Evolutionary conservation across 2,888 invertebrate species (phyloP).

Genomic region (Polymixis lichenea): DNA sequence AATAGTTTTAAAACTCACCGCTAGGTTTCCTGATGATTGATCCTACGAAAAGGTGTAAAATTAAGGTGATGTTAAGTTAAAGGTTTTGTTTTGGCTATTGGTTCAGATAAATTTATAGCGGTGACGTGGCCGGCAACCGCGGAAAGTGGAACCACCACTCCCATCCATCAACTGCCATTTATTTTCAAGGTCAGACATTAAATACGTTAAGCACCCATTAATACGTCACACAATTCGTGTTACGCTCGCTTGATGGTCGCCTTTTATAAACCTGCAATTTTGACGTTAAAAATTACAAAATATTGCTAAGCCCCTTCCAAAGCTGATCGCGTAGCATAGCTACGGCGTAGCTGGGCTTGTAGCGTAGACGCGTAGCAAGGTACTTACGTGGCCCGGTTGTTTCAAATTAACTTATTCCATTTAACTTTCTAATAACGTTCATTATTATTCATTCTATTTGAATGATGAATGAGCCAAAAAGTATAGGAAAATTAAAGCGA

Average conservation of each 20-base stretch:
- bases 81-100: neutral
- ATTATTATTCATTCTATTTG: neutral
- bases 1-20: conserved; percentile 17
- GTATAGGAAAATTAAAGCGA: neutral
- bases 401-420: neutral
- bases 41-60: conserved; percentile 18
- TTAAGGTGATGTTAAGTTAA: neutral
- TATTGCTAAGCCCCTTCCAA: neutral
- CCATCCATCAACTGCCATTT: neutral
- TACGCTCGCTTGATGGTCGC: too few species aligned
- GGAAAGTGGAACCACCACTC: neutral
- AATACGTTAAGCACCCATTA: neutral
- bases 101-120: neutral
- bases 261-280: neutral
- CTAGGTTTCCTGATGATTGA: conserved; percentile 20
- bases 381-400: neutral
- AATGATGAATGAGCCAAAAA: neutral
- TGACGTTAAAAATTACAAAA: neutral
- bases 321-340: neutral
- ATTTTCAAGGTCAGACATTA: neutral
- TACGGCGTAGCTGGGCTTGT: conserved; percentile 10
- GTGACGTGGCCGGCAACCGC: neutral
- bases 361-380: neutral
- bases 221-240: neutral
- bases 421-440: neutral